These are phyloP conservation scores for Drosophila stalkeri DNA, from an alignment of 2,888 invertebrate genomes.

Conservation along the genomic window DNA sequence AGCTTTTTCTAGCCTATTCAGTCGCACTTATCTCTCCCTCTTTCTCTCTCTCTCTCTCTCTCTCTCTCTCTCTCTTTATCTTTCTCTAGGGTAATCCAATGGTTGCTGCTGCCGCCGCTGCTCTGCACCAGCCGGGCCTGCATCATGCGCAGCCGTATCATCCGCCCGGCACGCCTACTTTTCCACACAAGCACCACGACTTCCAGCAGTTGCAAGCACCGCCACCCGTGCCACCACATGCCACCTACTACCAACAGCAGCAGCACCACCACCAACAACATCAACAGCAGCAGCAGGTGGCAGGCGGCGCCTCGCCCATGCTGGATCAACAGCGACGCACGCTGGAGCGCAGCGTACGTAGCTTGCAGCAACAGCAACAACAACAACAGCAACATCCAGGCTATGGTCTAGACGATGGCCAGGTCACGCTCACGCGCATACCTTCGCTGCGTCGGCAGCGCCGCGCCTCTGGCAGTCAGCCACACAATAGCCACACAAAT, in stretches of 20 bases:
- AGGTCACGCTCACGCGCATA: slow-evolving; percentile 80
- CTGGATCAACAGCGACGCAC: slow-evolving; percentile 82
- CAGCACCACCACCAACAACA: slow-evolving; percentile 42
- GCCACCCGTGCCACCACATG: slow-evolving; percentile 83
- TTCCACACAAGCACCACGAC: slow-evolving; percentile 79
- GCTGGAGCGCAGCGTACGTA: slow-evolving; percentile 82
- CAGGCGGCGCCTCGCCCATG: slow-evolving; percentile 75
- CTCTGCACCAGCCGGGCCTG: slow-evolving; percentile 72
- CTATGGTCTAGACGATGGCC: slow-evolving; percentile 71
- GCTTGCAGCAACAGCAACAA: slow-evolving; percentile 66
- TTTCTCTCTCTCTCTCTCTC: background rate
- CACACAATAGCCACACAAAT: slow-evolving; percentile 73
- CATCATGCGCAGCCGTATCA: slow-evolving; percentile 83
- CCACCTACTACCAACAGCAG: slow-evolving; percentile 65
- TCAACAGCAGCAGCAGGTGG: slow-evolving; percentile 58
- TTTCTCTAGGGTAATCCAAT: slow-evolving; percentile 47
- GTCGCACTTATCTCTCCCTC: background rate
- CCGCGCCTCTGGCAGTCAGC: slow-evolving; percentile 78
- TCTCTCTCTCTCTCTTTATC: background rate
- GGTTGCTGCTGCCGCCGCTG: slow-evolving; percentile 54
- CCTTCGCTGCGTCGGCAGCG: slow-evolving; percentile 83
- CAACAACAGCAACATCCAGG: slow-evolving; percentile 48
- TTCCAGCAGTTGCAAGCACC: slow-evolving; percentile 69
- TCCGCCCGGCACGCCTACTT: slow-evolving; percentile 79
- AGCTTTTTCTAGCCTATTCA: background rate